These are phyloP conservation scores for Toxotes jaculatrix DNA, from an alignment of 2,113 vertebrate species.

Conservation along the genomic window DNA sequence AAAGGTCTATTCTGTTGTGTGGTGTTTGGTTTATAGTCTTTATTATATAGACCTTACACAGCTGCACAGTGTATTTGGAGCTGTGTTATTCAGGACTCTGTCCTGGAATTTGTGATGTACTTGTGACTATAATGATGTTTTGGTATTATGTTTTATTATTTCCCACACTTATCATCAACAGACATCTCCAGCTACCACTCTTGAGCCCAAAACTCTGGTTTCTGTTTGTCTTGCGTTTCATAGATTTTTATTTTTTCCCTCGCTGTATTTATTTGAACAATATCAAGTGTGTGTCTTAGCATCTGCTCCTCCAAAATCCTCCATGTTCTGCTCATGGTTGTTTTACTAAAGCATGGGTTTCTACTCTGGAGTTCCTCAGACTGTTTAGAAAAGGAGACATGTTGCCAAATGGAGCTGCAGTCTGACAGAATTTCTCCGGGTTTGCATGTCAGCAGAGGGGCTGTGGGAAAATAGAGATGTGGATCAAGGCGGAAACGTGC, in stretches of 20 bases:
- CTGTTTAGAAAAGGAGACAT: constrained; percentile 42
- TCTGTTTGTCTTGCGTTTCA: constrained; percentile 1
- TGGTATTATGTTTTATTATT: constrained; percentile 9
- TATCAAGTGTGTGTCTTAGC: constrained; percentile 22
- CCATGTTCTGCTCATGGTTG: constrained; percentile 34
- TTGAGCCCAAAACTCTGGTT: neutral
- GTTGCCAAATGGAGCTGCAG: constrained; percentile 35
- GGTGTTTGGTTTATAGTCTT: neutral
- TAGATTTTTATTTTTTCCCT: constrained; percentile 15
- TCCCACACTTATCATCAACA: constrained; percentile 20
- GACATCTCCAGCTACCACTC: constrained; percentile 12
- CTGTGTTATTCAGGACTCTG: neutral
- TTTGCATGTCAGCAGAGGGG: constrained; percentile 38
- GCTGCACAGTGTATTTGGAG: neutral
- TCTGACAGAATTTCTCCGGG: constrained; percentile 18
- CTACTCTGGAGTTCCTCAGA: constrained; percentile 44
- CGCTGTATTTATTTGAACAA: constrained; percentile 53
- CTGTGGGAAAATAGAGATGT: constrained; percentile 61
- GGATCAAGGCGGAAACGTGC: constrained; percentile 57
- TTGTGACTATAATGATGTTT: neutral
- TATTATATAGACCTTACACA: neutral
- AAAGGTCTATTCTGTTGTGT: neutral
- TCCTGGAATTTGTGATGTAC: neutral
- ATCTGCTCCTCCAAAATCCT: constrained; percentile 29
- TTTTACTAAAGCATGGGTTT: constrained; percentile 46